These are phyloP conservation scores for Xestobium rufovillosum DNA, from an alignment of 2,888 invertebrate genomes.

Conservation along the genomic window DNA sequence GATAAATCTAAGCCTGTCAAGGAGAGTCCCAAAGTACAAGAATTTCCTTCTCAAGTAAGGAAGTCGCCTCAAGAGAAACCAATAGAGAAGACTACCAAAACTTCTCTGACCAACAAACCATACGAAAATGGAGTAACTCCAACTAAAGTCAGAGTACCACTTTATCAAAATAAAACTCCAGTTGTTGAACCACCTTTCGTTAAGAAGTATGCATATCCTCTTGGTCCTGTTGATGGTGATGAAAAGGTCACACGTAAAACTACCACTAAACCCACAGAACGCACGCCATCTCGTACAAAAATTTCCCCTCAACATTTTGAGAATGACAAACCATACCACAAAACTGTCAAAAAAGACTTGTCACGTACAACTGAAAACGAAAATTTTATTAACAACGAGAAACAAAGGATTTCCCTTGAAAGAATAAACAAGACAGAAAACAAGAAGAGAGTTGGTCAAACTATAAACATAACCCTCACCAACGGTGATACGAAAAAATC, in stretches of 20 bases:
- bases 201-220: conserved; percentile 32
- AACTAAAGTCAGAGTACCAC: conserved; percentile 21
- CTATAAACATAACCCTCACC: conserved; percentile 4
- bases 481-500: conserved; percentile 14
- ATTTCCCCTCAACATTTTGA: not conserved
- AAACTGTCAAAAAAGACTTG: conserved; percentile 31
- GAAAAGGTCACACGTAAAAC: conserved; percentile 23
- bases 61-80: conserved; percentile 10
- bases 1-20: conserved; percentile 14
- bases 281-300: not conserved
- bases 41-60: conserved; percentile 8
- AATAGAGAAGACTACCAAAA: conserved; percentile 5
- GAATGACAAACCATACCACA: conserved; percentile 13
- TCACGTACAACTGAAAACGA: conserved; percentile 24
- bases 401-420: conserved; percentile 4
- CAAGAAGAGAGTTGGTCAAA: too few relatives aligned
- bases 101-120: not conserved
- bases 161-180: conserved; percentile 24
- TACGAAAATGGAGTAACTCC: conserved; percentile 18
- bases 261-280: too few relatives aligned
- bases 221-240: conserved; percentile 34
- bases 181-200: conserved; percentile 35
- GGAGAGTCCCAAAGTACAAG: conserved; percentile 9
- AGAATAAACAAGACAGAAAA: conserved; percentile 14
- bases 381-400: conserved; percentile 11